Base-by-base conservation (phyloP, 23 tunicate genomes). In the Trididemnum miniatum region DNA sequence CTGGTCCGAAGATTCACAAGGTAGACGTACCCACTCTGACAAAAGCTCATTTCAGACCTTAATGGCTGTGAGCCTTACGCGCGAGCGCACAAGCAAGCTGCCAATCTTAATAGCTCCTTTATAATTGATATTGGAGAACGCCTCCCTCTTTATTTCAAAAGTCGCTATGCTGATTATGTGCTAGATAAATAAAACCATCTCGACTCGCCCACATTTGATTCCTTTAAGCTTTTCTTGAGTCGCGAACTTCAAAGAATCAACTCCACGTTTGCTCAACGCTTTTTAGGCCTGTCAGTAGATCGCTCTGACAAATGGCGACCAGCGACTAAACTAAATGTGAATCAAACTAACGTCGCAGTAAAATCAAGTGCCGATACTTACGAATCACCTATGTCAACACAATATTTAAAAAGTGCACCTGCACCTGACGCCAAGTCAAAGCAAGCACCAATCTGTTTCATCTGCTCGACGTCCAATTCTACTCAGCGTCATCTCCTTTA, bases 31-130 rank as follows among this genome's bases (percentile, higher is more conserved):
- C 67, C 3, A 26, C 67, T 62, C 26, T 62, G 26, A 26, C 15
- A 26, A 22, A 62, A 62, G 9, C 9, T 62, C 15, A 62, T 62
- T n/a, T 18, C 67, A n/a, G 67, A 62, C 26, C 29, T 62, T 3
- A 62, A 62, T n/a, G 26, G n/a, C 26, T 62, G 67, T 26, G 67
- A 62, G 26, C 67, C n/a, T 24, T 62, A 62, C 29, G 67, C 67
- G 3, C 26, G 67, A 62, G 67, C 67, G 5, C 67, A 62, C 29
- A 62, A 62, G 26, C 67, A 62, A 24, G 26, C 29, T 3, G n/a
- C 25, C 26, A 4, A 22, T 18, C 67, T 62, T 62, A n/a, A 62
- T 26, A 62, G 67, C 29, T 62, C 67, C 3, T 62, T 62, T 24
- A 62, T 62, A 3, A 3, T 62, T 18, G 67, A 62, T n/a, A 24